These are phyloP conservation scores for Arctocebus calabarensis DNA, from an alignment of 2,797 vertebrate genomes.

Conservation along the genomic window DNA sequence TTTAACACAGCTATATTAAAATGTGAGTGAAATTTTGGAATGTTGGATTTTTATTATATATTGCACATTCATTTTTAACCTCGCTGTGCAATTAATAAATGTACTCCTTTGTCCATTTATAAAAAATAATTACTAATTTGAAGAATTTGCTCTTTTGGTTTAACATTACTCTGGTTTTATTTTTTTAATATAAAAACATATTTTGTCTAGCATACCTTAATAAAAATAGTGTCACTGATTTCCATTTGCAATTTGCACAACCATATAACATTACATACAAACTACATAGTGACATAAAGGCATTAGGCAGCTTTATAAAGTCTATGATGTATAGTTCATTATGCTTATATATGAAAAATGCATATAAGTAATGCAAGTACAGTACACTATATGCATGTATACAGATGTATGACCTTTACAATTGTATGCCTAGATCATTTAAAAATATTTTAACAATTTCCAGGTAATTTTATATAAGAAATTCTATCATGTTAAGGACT, in stretches of 20 bases:
- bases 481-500: background rate
- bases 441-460: background rate
- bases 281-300: background rate
- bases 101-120: background rate
- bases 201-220: background rate
- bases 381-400: background rate
- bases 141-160: background rate
- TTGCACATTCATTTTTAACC: background rate
- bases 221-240: background rate
- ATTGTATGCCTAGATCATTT: background rate
- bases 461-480: background rate
- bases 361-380: background rate
- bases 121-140: background rate
- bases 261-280: background rate
- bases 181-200: background rate
- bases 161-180: background rate
- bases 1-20: slow-evolving; percentile 73
- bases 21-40: slow-evolving; percentile 73
- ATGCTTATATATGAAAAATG: background rate
- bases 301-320: background rate
- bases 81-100: background rate
- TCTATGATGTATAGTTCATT: background rate
- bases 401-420: background rate
- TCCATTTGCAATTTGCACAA: background rate
- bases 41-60: slow-evolving; percentile 72